Conservation (phyloP, 2,113 vertebrate genomes). For the Calyptomena viridis region DNA sequence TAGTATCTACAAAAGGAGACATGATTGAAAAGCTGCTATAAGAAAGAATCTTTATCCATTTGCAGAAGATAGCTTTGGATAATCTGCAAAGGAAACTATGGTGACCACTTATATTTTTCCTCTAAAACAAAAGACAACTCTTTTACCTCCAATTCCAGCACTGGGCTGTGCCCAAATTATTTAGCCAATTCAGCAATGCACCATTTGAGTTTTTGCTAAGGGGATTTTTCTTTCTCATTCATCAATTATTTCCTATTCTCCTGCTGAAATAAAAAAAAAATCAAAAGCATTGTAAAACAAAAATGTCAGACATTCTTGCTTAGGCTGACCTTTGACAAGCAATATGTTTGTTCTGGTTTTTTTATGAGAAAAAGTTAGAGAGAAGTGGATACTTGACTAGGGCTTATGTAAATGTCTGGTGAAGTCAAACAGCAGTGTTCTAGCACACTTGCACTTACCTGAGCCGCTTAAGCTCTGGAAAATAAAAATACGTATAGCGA, state of each 20-base stretch:
- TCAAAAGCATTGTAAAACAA: neutral
- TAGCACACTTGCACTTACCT: neutral
- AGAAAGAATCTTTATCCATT: neutral
- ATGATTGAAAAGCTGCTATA: neutral
- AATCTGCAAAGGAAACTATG: neutral
- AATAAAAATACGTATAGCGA: slow-evolving; percentile 7
- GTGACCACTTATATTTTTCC: neutral
- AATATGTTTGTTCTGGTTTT: neutral
- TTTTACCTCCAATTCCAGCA: neutral
- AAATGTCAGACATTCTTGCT: neutral
- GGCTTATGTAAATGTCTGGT: neutral
- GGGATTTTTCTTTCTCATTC: neutral
- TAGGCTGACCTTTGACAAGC: slow-evolving; percentile 6
- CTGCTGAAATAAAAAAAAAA: neutral
- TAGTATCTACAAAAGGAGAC: neutral
- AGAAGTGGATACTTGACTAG: slow-evolving; percentile 11
- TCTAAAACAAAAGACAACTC: neutral
- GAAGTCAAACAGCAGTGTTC: slow-evolving; percentile 2
- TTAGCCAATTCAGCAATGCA: neutral
- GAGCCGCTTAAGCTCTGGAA: neutral
- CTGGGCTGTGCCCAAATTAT: neutral
- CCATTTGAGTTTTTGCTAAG: neutral
- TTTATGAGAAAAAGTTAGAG: neutral
- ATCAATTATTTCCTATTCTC: slow-evolving; percentile 40
- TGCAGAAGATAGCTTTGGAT: neutral